Evolutionary conservation across 2,888 invertebrate species (phyloP).

Genomic region (Calliphora vomitoria): DNA sequence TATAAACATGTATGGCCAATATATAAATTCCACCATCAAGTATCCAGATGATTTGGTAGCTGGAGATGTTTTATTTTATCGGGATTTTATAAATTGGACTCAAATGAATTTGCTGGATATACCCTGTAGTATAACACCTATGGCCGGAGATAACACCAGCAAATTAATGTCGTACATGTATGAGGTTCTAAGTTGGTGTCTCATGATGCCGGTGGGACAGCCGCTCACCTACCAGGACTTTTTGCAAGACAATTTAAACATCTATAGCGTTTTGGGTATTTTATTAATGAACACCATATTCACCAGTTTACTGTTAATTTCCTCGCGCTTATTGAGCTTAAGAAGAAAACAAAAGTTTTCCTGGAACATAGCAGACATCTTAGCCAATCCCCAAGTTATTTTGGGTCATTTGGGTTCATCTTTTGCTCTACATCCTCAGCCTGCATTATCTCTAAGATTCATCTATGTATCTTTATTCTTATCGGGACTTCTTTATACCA

Average conservation of each 20-base stretch:
- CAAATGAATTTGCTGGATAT: constrained; percentile 62
- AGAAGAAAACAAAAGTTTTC: constrained; percentile 10
- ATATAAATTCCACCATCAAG: constrained; percentile 67
- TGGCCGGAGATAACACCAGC: constrained; percentile 27
- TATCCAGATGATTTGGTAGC: constrained; percentile 48
- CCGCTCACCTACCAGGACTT: constrained; percentile 60
- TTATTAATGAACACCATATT: constrained; percentile 58
- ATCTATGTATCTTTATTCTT: constrained; percentile 73
- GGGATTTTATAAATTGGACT: constrained; percentile 65
- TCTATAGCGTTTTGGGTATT: constrained; percentile 18
- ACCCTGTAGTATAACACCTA: constrained; percentile 66
- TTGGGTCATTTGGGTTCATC: constrained; percentile 74
- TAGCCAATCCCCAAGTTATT: constrained; percentile 73
- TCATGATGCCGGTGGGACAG: constrained; percentile 73
- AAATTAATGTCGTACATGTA: constrained; percentile 62
- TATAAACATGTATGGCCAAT: constrained; percentile 62
- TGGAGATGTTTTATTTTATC: constrained; percentile 58
- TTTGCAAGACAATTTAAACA: constrained; percentile 25
- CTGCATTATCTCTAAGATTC: constrained; percentile 43
- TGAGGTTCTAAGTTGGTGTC: constrained; percentile 64
- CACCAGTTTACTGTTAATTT: constrained; percentile 42
- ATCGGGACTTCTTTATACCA: constrained; percentile 72
- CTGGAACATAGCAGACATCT: constrained; percentile 42
- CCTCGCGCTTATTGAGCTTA: constrained; percentile 8
- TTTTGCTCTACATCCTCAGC: constrained; percentile 49